Base-by-base conservation (phyloP, 2,797 vertebrate species). In the Lacerta agilis region DNA sequence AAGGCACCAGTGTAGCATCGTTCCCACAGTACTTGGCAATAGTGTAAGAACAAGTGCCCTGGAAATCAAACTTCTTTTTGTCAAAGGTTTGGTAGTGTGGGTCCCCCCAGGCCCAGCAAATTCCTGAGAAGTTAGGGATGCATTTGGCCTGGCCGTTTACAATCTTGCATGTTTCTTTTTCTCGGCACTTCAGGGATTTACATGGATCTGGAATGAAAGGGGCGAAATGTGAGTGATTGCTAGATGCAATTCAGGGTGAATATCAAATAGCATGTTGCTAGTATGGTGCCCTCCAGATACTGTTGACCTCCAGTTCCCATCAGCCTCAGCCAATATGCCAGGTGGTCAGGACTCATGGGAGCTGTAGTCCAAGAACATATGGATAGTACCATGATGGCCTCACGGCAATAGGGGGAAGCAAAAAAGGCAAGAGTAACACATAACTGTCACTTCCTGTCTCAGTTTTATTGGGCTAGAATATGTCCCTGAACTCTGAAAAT, bases 11-110 rank as follows among this genome's bases (percentile, higher is more conserved):
- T 29, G 93, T 94, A 0, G 86, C 7, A 25, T 97, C 89, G 1
- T 91, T 4, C 0, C 97, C 95, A 1, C 97, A 97, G 15, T 97
- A 97, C 91, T 97, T 95, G 0, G 94, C 96, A 29, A 97, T 88
- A 41, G 93, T 92, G 5, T 97, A 97, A 64, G 91, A 87, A 55
- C 96, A 97, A 41, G 95, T 97, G 8, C 96, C 96, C 86, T 96
- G 96, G 92, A 97, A 97, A 67, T 95, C 92, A 78, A 95, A 96
- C 29, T 33, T 18, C 61, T 80, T 83, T 61, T 96, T 95, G 7
- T 97, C 97, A 58, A 97, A 97, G 71, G 96, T 96, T 20, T 91
- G 88, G 91, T 96, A 97, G 89, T 97, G 95, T 10, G 96, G 96
- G 88, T 97, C 96, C 0, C 96, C 96, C 78, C 94, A 94, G 10